Evolutionary conservation across 2,888 invertebrate genomes (phyloP), one percentile per base, ranked within the genome.

Genomic region (Scaptomyza cyrtandrae): DNA sequence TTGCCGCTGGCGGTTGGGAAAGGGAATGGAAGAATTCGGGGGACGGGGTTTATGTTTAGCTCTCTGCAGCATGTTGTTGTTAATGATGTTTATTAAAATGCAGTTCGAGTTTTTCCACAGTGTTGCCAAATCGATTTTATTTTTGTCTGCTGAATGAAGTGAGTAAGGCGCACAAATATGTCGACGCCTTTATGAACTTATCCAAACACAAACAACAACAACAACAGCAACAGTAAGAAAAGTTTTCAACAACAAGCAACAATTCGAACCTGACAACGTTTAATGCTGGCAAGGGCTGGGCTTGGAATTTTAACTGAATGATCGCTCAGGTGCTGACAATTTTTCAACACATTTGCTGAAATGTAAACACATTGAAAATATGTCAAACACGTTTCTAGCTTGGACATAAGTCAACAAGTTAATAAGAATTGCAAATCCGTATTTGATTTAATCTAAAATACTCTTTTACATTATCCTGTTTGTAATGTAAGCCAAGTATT

Each of bases 311-410:
- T 46, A 41, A 53, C 46, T 27, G 59, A 46, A 50, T 44, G 69
- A 77, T 60, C 68, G 46, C 35, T 75, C 68, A 65, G 67, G 59
- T 68, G 71, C 69, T 65, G 59, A 67, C 70, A 48, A 78, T 75
- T 75, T 72, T 62, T 57, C 75, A 81, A 78, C 61, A 78, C 64
- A 75, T 78, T 81, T 75, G 69, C 59, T 44, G 44, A n/a, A 46
- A 74, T 63, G 58, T 73, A 73, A 83, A 72, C 69, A 76, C 49
- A 59, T 54, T 52, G 65, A 68, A 83, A 81, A 82, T 80, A 82
- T 82, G 75, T 81, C 86, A 84, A 82, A 81, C 86, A 82, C 82
- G 82, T 82, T 82, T 84, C 71, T 50, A 71, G 64, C 61, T 59
- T 37, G 10, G 24, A 43, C 19, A 65, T 50, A 65, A 78, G 57